phyloP scores from a whole-genome alignment of 2,888 invertebrate genomes.

The Notodonta dromedarius region DNA sequence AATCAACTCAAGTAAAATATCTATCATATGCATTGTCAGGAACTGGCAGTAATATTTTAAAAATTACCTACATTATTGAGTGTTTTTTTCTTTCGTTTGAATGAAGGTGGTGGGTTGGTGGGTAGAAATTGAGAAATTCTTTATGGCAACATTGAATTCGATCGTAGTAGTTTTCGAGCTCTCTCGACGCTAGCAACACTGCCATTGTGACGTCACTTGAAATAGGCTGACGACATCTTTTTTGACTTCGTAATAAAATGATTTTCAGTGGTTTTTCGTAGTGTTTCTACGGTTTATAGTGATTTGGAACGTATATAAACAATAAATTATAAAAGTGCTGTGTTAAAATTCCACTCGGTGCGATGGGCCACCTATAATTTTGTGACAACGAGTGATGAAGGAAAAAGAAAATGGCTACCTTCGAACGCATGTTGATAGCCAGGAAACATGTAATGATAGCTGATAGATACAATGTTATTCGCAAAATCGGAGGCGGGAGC shows the following conservation, averaged over 20 bases:
- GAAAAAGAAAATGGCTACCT: slow-evolving; percentile 80
- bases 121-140: background rate
- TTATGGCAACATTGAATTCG: slow-evolving; percentile 38
- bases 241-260: slow-evolving; percentile 69
- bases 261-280: slow-evolving; percentile 66
- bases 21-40: no score
- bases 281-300: slow-evolving; percentile 65
- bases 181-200: slow-evolving; percentile 57
- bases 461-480: slow-evolving; percentile 96
- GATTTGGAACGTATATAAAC: slow-evolving; percentile 59
- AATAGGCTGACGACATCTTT: slow-evolving; percentile 76
- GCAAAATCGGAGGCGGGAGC: slow-evolving; percentile 99
- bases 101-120: background rate
- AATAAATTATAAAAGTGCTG: slow-evolving; percentile 66
- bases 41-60: no score
- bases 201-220: slow-evolving; percentile 78
- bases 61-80: background rate
- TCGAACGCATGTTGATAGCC: slow-evolving; percentile 76
- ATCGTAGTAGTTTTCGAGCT: slow-evolving; percentile 34
- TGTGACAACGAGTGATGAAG: slow-evolving; percentile 77
- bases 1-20: no score
- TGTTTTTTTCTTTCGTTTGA: background rate
- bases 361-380: slow-evolving; percentile 69
- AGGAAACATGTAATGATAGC: slow-evolving; percentile 85
- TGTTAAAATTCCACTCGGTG: slow-evolving; percentile 65